These are phyloP conservation scores for Zeus faber DNA, from an alignment of 2,113 vertebrate species.

Conservation along the genomic window DNA sequence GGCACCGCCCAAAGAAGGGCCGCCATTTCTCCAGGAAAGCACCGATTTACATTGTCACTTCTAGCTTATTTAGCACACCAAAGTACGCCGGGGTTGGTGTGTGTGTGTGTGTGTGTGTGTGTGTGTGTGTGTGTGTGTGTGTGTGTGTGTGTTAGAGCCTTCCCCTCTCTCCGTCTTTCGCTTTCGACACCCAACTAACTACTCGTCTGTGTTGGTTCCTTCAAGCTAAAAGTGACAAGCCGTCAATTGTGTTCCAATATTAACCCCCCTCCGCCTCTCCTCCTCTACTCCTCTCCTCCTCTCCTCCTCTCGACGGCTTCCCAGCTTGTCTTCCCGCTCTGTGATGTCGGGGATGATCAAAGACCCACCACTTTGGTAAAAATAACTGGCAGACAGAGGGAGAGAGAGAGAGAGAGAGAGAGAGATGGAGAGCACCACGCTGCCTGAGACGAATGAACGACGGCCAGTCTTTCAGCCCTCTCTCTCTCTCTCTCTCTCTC, in stretches of 20 bases:
- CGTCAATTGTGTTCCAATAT: slow-evolving; percentile 70
- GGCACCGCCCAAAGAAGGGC: too few species aligned
- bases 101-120: too few species aligned
- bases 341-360: slow-evolving; percentile 71
- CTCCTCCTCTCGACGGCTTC: slow-evolving; percentile 38
- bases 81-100: slow-evolving; percentile 42
- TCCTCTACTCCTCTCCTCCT: not conserved
- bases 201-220: slow-evolving; percentile 46
- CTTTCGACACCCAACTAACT: slow-evolving; percentile 56
- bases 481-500: slow-evolving; percentile 21
- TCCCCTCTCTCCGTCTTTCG: slow-evolving; percentile 27
- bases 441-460: slow-evolving; percentile 60
- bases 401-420: slow-evolving; percentile 66
- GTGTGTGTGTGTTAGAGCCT: not conserved
- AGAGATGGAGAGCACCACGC: slow-evolving; percentile 67
- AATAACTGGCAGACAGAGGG: slow-evolving; percentile 58
- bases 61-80: slow-evolving; percentile 67
- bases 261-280: slow-evolving; percentile 35
- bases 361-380: slow-evolving; percentile 67
- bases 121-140: not conserved
- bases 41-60: slow-evolving; percentile 60
- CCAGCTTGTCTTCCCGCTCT: slow-evolving; percentile 52
- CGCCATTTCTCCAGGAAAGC: not conserved
- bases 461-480: slow-evolving; percentile 43
- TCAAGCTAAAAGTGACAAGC: slow-evolving; percentile 71